phyloP scores from a whole-genome alignment of 2,888 invertebrate genomes.

The Mactromeris polynyma region DNA sequence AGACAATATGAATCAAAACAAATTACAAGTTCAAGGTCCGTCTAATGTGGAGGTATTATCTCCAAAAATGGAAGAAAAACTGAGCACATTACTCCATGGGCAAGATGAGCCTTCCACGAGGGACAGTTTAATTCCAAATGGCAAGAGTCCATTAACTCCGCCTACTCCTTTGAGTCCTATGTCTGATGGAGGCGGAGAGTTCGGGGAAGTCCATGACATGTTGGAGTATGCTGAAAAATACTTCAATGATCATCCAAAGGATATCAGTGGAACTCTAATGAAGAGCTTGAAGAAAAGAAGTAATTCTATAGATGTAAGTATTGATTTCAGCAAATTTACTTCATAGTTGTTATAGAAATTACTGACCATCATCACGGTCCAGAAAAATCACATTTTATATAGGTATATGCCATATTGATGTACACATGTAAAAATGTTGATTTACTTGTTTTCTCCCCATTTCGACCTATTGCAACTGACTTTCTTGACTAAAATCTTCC shows the following conservation, averaged over 20 bases:
- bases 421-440: too few relatives aligned
- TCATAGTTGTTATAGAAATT: too few relatives aligned
- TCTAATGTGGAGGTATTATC: constrained; percentile 74
- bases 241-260: constrained; percentile 93
- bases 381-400: too few relatives aligned
- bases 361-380: too few relatives aligned
- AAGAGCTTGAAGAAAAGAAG: constrained; percentile 82
- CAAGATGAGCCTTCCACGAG: constrained; percentile 28
- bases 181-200: constrained; percentile 66
- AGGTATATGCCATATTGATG: too few relatives aligned
- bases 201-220: constrained; percentile 91
- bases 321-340: too few relatives aligned
- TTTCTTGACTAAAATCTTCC: too few relatives aligned
- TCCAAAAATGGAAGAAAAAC: constrained; percentile 75
- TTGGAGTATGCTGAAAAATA: constrained; percentile 97
- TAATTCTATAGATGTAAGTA: constrained; percentile 76
- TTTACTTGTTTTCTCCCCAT: too few relatives aligned
- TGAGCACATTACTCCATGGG: constrained; percentile 69
- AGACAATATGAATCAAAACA: constrained; percentile 58
- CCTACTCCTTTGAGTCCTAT: constrained; percentile 60
- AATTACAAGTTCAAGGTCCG: constrained; percentile 60
- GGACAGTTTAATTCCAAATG: constrained; percentile 53
- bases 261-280: constrained; percentile 83
- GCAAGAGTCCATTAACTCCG: constrained; percentile 53
- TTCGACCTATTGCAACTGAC: too few relatives aligned